These are phyloP conservation scores for Apeltes quadracus DNA, from an alignment of 2,113 vertebrate species.

Conservation along the genomic window DNA sequence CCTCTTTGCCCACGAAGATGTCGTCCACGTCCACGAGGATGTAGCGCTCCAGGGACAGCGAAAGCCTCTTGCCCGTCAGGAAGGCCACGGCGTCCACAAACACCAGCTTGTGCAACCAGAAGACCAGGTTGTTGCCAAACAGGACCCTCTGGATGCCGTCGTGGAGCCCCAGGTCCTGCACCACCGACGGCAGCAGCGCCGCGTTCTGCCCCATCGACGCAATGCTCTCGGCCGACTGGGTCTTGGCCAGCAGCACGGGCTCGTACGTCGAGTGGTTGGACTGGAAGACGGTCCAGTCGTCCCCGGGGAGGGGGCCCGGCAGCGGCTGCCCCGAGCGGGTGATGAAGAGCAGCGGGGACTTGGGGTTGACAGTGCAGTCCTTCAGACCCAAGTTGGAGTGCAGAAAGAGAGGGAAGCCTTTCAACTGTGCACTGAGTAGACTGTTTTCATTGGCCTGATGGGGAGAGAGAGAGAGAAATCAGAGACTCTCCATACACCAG, in stretches of 20 bases:
- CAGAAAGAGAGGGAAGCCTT: slow-evolving; percentile 96
- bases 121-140: slow-evolving; percentile 95
- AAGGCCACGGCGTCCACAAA: slow-evolving; percentile 96
- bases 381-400: slow-evolving; percentile 96
- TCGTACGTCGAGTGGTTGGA: slow-evolving; percentile 98
- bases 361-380: slow-evolving; percentile 95
- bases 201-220: slow-evolving; percentile 87
- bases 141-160: slow-evolving; percentile 96
- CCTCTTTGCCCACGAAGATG: slow-evolving; percentile 98
- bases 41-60: slow-evolving; percentile 92
- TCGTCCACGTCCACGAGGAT: slow-evolving; percentile 96
- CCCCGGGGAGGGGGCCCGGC: slow-evolving; percentile 91
- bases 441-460: slow-evolving; percentile 97
- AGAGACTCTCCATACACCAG: slow-evolving; percentile 50
- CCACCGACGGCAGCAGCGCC: slow-evolving; percentile 90
- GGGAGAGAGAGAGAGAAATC: slow-evolving; percentile 46
- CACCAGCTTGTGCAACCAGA: slow-evolving; percentile 97
- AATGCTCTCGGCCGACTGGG: slow-evolving; percentile 90
- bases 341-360: slow-evolving; percentile 94
- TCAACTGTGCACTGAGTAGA: slow-evolving; percentile 95
- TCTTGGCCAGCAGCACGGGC: slow-evolving; percentile 93
- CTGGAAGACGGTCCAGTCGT: slow-evolving; percentile 98
- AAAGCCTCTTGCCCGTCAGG: slow-evolving; percentile 92
- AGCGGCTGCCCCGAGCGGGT: slow-evolving; percentile 91
- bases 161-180: slow-evolving; percentile 96